Evolutionary conservation across 2,113 vertebrate species (phyloP).

Genomic region (Malaclemys terrapin): DNA sequence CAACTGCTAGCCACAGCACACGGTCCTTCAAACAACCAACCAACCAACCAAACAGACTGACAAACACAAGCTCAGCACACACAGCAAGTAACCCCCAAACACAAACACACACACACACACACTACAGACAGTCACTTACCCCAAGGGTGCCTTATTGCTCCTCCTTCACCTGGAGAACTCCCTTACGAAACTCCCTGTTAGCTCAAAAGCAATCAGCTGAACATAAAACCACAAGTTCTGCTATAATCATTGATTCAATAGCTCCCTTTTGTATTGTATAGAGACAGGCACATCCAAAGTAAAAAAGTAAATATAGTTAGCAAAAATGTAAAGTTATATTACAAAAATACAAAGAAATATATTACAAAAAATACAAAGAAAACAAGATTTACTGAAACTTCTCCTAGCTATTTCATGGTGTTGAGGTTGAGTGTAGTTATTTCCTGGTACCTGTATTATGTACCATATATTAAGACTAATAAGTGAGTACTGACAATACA

Average conservation of each 20-base stretch:
- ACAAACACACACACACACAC: too few species aligned
- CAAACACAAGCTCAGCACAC: too few species aligned
- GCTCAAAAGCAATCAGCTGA: constrained; percentile 50
- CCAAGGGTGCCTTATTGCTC: too few species aligned
- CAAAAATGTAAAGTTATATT: constrained; percentile 55
- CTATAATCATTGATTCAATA: constrained; percentile 40
- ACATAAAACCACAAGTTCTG: constrained; percentile 19
- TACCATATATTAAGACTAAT: constrained; percentile 56
- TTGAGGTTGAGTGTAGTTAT: constrained; percentile 18
- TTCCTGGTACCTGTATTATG: constrained; percentile 35
- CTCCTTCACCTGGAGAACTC: too few species aligned
- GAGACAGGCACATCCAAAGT: constrained; percentile 45
- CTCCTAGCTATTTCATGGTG: constrained; percentile 29
- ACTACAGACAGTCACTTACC: too few species aligned
- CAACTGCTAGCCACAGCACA: too few species aligned
- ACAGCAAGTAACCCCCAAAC: too few species aligned
- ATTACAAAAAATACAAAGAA: constrained; percentile 44
- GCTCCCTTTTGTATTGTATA: constrained; percentile 23
- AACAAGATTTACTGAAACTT: constrained; percentile 29
- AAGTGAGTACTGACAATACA: constrained; percentile 57
- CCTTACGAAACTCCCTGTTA: too few species aligned
- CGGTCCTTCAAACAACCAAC: too few species aligned
- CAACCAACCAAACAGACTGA: too few species aligned
- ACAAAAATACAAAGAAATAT: constrained; percentile 48
- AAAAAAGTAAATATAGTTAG: neutral